Conservation (phyloP, 2,888 invertebrate species). For the Pyrgus malvae region DNA sequence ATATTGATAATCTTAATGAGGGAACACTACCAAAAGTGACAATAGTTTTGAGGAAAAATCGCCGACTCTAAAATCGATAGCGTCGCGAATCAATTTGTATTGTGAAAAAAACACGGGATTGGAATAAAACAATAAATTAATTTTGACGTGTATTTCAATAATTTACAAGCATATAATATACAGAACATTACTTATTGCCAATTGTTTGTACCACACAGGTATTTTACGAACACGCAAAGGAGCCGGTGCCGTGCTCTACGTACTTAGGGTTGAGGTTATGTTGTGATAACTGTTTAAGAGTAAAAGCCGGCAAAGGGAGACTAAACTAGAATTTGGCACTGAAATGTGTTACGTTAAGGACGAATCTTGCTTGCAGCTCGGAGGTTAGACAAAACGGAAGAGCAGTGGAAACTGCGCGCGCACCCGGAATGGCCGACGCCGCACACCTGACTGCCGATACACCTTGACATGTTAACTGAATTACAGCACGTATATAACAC, state of each 20-base stretch:
- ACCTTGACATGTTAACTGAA: slow-evolving; percentile 66
- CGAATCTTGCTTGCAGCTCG: slow-evolving; percentile 57
- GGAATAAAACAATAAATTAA: slow-evolving; percentile 72
- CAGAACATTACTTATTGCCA: slow-evolving; percentile 60
- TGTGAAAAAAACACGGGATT: slow-evolving; percentile 43
- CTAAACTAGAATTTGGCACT: slow-evolving; percentile 51
- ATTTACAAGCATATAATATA: slow-evolving; percentile 46
- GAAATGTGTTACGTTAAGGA: slow-evolving; percentile 58
- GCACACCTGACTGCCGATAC: slow-evolving; percentile 75
- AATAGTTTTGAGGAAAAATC: no score
- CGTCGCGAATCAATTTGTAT: not conserved
- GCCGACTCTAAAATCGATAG: not conserved
- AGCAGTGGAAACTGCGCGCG: slow-evolving; percentile 72
- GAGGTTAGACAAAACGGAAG: slow-evolving; percentile 53
- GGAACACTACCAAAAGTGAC: no score
- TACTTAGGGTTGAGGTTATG: slow-evolving; percentile 77
- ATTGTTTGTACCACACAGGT: slow-evolving; percentile 50
- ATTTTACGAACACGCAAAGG: slow-evolving; percentile 49
- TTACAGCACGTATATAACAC: slow-evolving; percentile 55
- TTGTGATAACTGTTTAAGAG: slow-evolving; percentile 73
- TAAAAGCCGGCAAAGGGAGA: slow-evolving; percentile 60
- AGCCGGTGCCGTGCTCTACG: slow-evolving; percentile 65
- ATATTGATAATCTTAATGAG: no score
- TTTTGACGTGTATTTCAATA: slow-evolving; percentile 64
- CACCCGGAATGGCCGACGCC: slow-evolving; percentile 75